These are phyloP conservation scores for Vanessa atalanta DNA, from an alignment of 1,140 invertebrate genomes.

Conservation along the genomic window DNA sequence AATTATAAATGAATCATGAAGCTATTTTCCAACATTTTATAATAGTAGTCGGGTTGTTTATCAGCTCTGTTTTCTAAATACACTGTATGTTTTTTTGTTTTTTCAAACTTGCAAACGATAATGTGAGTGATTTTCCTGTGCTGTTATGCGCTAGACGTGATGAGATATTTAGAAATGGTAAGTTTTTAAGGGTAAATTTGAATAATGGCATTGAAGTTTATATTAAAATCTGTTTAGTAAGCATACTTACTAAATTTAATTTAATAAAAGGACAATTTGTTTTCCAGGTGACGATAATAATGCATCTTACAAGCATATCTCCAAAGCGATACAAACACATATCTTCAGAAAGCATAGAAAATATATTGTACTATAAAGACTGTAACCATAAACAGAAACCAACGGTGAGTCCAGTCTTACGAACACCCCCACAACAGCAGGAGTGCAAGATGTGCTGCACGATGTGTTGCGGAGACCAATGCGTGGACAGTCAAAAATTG, in stretches of 20 bases:
- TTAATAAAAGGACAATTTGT: not conserved
- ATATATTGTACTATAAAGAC: constrained; percentile 68
- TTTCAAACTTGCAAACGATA: constrained; percentile 7
- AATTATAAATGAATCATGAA: too few relatives aligned
- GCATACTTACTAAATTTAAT: too few relatives aligned
- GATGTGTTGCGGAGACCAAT: constrained; percentile 64
- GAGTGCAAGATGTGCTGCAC: constrained; percentile 51
- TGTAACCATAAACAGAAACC: constrained; percentile 56
- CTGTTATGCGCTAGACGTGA: constrained; percentile 4
- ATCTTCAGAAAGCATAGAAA: constrained; percentile 71
- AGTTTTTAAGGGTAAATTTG: not conserved
- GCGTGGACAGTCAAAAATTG: constrained; percentile 43
- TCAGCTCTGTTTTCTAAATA: constrained; percentile 17
- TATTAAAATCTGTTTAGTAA: too few relatives aligned
- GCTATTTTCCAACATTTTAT: not conserved
- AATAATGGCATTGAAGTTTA: not conserved
- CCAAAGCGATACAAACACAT: constrained; percentile 43
- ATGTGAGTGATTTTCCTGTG: not conserved
- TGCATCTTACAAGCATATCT: constrained; percentile 43
- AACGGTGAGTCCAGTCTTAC: not conserved
- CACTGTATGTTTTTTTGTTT: not conserved
- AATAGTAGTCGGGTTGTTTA: not conserved
- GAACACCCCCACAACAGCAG: constrained; percentile 27
- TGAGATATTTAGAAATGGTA: constrained; percentile 18
- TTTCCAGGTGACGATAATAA: constrained; percentile 47